phyloP scores from a whole-genome alignment of 1,140 invertebrate genomes.

The Temnothorax longispinosus region DNA sequence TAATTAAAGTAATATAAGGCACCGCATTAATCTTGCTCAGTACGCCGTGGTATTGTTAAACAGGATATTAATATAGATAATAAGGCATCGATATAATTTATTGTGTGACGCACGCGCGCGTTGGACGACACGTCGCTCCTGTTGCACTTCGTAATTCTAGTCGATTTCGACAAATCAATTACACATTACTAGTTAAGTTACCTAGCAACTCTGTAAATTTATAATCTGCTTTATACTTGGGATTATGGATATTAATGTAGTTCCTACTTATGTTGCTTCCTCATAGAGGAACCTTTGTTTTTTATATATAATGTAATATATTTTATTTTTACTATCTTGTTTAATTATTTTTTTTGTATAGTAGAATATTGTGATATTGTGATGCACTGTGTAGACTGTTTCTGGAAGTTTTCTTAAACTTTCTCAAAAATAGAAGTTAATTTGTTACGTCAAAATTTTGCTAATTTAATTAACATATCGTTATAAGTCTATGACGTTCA shows the following conservation, averaged over 20 bases:
- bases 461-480: not conserved
- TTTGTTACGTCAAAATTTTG: not conserved
- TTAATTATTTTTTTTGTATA: not conserved
- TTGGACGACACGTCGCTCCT: not conserved
- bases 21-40: constrained; percentile 71
- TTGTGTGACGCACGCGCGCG: constrained; percentile 1
- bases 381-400: not conserved
- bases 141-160: constrained; percentile 25
- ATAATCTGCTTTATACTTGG: not conserved
- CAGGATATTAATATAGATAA: constrained; percentile 63
- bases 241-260: not conserved
- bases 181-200: not conserved
- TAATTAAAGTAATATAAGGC: constrained; percentile 73
- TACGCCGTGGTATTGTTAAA: constrained; percentile 64
- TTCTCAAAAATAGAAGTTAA: not conserved
- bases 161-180: constrained; percentile 12
- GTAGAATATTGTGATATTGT: not conserved
- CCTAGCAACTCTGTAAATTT: not conserved
- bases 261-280: too few species aligned
- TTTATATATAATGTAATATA: not conserved
- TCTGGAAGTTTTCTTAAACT: not conserved
- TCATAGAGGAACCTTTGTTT: not conserved
- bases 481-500: too few species aligned
- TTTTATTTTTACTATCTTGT: not conserved
- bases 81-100: constrained; percentile 68